Evolutionary conservation across 2,797 vertebrate species (phyloP), one percentile per base, ranked within the genome.

Genomic region (Chaetodon trifasciatus): DNA sequence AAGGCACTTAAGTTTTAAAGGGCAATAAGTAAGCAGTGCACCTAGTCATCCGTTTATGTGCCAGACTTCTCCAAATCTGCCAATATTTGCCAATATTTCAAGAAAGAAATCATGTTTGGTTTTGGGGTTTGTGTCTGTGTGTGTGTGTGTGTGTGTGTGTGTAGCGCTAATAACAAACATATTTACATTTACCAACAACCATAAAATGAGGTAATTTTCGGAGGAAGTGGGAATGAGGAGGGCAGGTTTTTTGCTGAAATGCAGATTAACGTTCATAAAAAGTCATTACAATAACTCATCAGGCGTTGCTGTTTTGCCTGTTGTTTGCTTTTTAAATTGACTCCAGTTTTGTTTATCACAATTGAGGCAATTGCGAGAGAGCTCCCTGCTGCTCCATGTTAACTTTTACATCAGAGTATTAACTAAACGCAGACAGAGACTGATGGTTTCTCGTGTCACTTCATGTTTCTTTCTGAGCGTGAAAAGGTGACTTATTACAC

Each of bases 401-500:
- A 56, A 67, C 67, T 32, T 75, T 66, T 9, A 80, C 65, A 70
- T 73, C 50, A 32, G 24, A 79, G 62, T 23, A 68, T 78, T 28
- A 74, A 68, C 74, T 17, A 76, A 87, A 84, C 80, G 88, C 84
- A 73, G 70, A 85, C 84, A 86, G 79, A 88, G 78, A 86, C 81
- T 49, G 81, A 88, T 88, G 74, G 76, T n/a, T 73, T 82, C 67
- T 83, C 28, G 28, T 32, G 28, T 21, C 65, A 74, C 86, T 68
- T 75, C 57, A 75, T 88, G 83, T 81, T 86, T 73, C 76, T 86
- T 81, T 64, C 75, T 50, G 39, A 63, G 55, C 62, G 42, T 72
- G 49, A 85, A 78, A 57, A 3, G 42, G 35, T 56, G 57, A 61
- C 32, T 67, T 1, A 24, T 24, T 39, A 21, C 28, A 17, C 16